Evolutionary conservation across 2,888 invertebrate species (phyloP).

Genomic region (Iphiclides podalirius): DNA sequence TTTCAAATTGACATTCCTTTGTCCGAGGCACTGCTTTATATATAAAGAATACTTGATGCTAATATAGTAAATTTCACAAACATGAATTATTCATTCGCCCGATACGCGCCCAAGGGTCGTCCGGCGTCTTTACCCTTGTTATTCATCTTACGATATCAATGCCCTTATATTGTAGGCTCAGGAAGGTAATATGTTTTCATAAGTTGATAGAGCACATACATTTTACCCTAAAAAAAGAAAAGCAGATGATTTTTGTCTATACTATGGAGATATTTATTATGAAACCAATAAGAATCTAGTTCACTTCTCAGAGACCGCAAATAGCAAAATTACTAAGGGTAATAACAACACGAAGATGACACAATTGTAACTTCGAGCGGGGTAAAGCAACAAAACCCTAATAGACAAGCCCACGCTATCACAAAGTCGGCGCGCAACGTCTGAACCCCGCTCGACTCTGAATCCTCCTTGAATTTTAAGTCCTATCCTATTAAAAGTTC

Average conservation of each 20-base stretch:
- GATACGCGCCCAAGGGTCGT: conserved; percentile 12
- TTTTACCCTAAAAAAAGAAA: background rate
- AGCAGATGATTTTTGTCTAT: background rate
- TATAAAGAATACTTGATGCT: conserved; percentile 7
- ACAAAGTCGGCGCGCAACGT: conserved; percentile 42
- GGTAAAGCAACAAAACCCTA: conserved; percentile 27
- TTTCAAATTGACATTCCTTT: background rate
- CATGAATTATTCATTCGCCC: conserved; percentile 14
- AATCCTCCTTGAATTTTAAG: conserved; percentile 73
- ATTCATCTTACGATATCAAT: conserved; percentile 14
- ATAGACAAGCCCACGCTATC: conserved; percentile 36
- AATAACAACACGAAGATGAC: too few relatives aligned
- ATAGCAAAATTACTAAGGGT: too few relatives aligned
- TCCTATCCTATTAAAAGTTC: conserved; percentile 79
- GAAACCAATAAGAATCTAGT: too few relatives aligned
- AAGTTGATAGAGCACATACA: background rate
- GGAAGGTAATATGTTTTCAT: conserved; percentile 3
- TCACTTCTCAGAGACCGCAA: too few relatives aligned
- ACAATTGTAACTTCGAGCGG: too few relatives aligned
- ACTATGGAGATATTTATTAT: too few relatives aligned
- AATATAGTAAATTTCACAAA: conserved; percentile 15
- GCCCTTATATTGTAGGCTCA: conserved; percentile 5
- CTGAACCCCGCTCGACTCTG: too few relatives aligned
- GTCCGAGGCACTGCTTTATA: background rate
- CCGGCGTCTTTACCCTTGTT: conserved; percentile 11